Percentiles rank a stretch among this genome's conserved stretches.
Evolutionary conservation across 2,113 vertebrate species (phyloP).

Genomic region (Crotalus tigris): DNA sequence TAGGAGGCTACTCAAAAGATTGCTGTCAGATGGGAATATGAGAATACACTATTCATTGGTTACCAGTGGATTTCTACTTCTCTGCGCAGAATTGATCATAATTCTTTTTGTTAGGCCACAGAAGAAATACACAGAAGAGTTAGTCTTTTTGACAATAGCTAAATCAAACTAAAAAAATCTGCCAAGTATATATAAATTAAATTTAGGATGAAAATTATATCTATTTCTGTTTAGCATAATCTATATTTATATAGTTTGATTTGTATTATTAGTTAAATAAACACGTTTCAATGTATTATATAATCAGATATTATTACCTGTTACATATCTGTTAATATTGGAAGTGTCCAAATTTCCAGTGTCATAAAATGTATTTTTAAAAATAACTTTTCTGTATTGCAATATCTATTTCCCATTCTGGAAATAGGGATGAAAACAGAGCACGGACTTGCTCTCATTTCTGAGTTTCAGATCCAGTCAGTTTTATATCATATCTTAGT

Average conservation of each 20-base stretch:
- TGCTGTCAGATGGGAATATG: slow-evolving; percentile 76
- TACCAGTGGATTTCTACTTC: slow-evolving; percentile 72
- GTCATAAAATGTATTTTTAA: background rate
- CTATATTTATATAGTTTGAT: background rate
- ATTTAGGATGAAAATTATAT: background rate
- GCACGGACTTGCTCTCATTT: background rate
- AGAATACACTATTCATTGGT: slow-evolving; percentile 75
- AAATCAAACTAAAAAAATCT: background rate
- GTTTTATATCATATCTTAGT: background rate
- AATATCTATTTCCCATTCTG: background rate
- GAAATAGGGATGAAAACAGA: background rate
- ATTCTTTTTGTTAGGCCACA: slow-evolving; percentile 1
- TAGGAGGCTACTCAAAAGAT: slow-evolving; percentile 71
- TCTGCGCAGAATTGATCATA: slow-evolving; percentile 31
- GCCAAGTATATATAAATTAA: background rate
- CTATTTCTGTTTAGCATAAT: background rate
- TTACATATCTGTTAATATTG: background rate
- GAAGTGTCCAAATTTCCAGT: background rate
- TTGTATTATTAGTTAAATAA: background rate
- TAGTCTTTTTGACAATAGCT: background rate
- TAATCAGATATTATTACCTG: background rate
- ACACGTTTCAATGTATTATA: background rate
- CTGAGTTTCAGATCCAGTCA: background rate
- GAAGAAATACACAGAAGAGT: background rate
- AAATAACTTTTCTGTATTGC: background rate